Percentiles rank a stretch among this genome's conserved stretches.
phyloP scores from a whole-genome alignment of 2,888 invertebrate genomes.

The Byasa hedistus region DNA sequence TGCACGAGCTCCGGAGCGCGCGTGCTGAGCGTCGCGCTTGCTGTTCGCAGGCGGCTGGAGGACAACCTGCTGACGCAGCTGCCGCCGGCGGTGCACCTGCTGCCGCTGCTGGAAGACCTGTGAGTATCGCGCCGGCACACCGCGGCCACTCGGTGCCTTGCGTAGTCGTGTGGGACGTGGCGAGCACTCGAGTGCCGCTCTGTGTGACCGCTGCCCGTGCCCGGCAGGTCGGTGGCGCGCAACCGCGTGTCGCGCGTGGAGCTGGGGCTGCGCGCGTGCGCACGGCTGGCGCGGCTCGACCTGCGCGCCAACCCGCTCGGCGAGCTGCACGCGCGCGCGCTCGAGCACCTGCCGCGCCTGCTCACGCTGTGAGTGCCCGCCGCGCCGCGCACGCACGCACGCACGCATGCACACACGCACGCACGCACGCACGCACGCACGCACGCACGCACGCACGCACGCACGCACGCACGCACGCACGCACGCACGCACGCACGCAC shows the following conservation, averaged over 20 bases:
- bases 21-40: slow-evolving; percentile 11
- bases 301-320: slow-evolving; percentile 91
- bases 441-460: too few relatives aligned
- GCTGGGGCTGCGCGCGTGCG: slow-evolving; percentile 84
- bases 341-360: slow-evolving; percentile 85
- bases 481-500: too few relatives aligned
- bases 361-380: slow-evolving; percentile 59
- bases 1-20: too few relatives aligned
- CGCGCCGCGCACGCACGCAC: too few relatives aligned
- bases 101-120: slow-evolving; percentile 90
- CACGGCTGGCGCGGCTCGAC: slow-evolving; percentile 86
- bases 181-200: too few relatives aligned
- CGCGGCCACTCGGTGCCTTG: too few relatives aligned
- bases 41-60: slow-evolving; percentile 60
- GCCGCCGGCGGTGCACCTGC: slow-evolving; percentile 86
- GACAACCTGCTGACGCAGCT: slow-evolving; percentile 81
- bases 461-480: too few relatives aligned
- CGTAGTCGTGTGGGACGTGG: too few relatives aligned
- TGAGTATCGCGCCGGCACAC: slow-evolving; percentile 77
- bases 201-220: not conserved
- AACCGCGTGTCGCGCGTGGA: slow-evolving; percentile 89
- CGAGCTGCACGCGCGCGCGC: slow-evolving; percentile 84
- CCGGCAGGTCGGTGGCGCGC: slow-evolving; percentile 87
- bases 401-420: too few relatives aligned
- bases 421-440: too few relatives aligned